Evolutionary conservation across 30 jellyfish, hydroid and myxozoan genomes (phyloP), one percentile per base, ranked within the genome.

Genomic region (Hydractinia symbiolongicarpus): DNA sequence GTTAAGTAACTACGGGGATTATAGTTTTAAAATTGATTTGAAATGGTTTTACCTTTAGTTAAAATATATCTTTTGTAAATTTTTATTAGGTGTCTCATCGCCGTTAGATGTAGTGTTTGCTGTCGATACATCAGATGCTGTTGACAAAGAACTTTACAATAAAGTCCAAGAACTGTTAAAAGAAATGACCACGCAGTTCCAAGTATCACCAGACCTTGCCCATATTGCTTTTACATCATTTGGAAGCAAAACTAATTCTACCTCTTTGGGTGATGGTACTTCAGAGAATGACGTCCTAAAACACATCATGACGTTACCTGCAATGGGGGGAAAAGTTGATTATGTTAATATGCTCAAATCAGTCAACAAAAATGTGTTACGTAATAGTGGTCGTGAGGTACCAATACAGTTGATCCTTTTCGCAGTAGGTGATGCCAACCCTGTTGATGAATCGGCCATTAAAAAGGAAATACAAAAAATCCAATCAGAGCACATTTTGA

Each of bases 41-140:
- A n/a, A n/a, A n/a, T n/a, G n/a, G n/a, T n/a, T n/a, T n/a, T n/a
- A n/a, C 9, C 7, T 5, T 62, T 62, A 5, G 5, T 62, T 5
- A 5, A 9, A 15, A 62, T 15, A n/a, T n/a, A n/a, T n/a, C n/a
- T n/a, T n/a, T n/a, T n/a, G n/a, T n/a, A n/a, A n/a, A n/a, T n/a
- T n/a, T n/a, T n/a, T n/a, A n/a, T n/a, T n/a, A 84, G 94, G 94
- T 20, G 50, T 77, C 5, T 4, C 66, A 6, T 57, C 67, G 16
- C 19, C 54, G 52, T n/a, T 77, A 5, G 88, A 84, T 54, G 30
- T 84, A 76, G 78, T 77, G 20, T 15, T 64, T 17, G 94, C 71
- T 7, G 20, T 84, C 9, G 94, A 84, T 55, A 81, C 79, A 17
- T 78, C 88, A 54, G 77, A 77, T 15, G 88, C 64, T 66, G 88